Evolutionary conservation across 1,140 invertebrate species (phyloP).

Genomic region (Drosophila rhopaloa): DNA sequence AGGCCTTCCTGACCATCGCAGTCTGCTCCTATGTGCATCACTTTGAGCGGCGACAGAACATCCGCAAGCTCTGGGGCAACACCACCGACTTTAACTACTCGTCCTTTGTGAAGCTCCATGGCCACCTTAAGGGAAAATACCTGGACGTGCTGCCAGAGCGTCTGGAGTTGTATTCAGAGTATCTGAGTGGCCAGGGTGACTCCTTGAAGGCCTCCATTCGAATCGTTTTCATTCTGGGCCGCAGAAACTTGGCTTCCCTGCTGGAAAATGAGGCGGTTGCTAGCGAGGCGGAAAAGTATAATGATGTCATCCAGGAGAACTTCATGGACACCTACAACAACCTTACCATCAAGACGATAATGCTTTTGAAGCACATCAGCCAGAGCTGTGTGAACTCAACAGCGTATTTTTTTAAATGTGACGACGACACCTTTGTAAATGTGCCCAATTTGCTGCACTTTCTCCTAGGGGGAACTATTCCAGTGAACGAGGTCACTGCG

Average conservation of each 20-base stretch:
- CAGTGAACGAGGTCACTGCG: slow-evolving; percentile 71
- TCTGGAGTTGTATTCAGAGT: slow-evolving; percentile 41
- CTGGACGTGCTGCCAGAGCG: slow-evolving; percentile 35
- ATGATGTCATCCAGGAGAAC: slow-evolving; percentile 95
- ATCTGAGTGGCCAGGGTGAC: slow-evolving; percentile 36
- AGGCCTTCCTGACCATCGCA: slow-evolving; percentile 88
- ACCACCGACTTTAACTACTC: slow-evolving; percentile 86
- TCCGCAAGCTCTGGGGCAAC: slow-evolving; percentile 92
- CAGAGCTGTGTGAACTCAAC: slow-evolving; percentile 87
- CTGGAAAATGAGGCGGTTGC: slow-evolving; percentile 61
- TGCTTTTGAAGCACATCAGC: slow-evolving; percentile 93
- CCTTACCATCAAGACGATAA: slow-evolving; percentile 87
- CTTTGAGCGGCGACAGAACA: slow-evolving; percentile 87
- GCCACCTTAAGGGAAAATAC: slow-evolving; percentile 57
- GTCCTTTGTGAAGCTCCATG: slow-evolving; percentile 75
- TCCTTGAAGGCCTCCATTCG: slow-evolving; percentile 37
- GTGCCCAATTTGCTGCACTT: slow-evolving; percentile 87
- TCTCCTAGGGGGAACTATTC: slow-evolving; percentile 83
- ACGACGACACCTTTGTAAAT: slow-evolving; percentile 94
- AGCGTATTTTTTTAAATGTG: slow-evolving; percentile 91
- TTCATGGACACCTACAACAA: slow-evolving; percentile 97
- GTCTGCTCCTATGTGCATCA: slow-evolving; percentile 90
- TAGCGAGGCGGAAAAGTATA: slow-evolving; percentile 63
- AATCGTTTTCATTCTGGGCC: slow-evolving; percentile 70
- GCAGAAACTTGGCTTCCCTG: slow-evolving; percentile 40